Evolutionary conservation across 1,140 invertebrate genomes (phyloP).

Genomic region (Anthonomus grandis): DNA sequence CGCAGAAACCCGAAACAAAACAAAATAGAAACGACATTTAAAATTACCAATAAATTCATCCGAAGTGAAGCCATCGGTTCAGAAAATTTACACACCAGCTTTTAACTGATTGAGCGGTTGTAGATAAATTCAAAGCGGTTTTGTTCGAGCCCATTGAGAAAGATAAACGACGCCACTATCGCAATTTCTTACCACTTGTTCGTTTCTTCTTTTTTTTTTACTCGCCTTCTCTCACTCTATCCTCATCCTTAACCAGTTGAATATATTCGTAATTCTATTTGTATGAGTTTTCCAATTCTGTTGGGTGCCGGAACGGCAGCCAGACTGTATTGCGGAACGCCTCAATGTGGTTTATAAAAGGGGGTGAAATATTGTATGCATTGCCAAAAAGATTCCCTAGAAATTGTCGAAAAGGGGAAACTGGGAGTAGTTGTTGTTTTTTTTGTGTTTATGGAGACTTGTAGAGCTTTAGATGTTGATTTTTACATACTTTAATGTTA

Average conservation of each 20-base stretch:
- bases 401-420: too few relatives aligned
- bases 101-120: constrained; percentile 23
- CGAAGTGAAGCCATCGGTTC: too few relatives aligned
- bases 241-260: constrained; percentile 17
- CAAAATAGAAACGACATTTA: too few relatives aligned
- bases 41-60: too few relatives aligned
- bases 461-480: too few relatives aligned
- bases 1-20: too few relatives aligned
- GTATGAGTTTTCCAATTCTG: background rate
- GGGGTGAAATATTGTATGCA: background rate
- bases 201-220: constrained; percentile 6
- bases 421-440: too few relatives aligned
- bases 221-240: too few relatives aligned
- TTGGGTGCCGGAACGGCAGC: background rate
- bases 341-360: background rate
- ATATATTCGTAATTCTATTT: constrained; percentile 19
- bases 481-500: too few relatives aligned
- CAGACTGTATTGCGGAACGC: background rate
- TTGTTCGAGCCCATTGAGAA: constrained; percentile 18
- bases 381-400: too few relatives aligned
- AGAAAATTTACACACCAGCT: constrained; percentile 16
- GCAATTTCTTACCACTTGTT: constrained; percentile 9
- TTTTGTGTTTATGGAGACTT: too few relatives aligned
- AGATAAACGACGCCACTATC: constrained; percentile 13
- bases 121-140: constrained; percentile 21